Evolutionary conservation across 23 tunicate species (phyloP).

Genomic region (Oikopleura vanhoeffeni): DNA sequence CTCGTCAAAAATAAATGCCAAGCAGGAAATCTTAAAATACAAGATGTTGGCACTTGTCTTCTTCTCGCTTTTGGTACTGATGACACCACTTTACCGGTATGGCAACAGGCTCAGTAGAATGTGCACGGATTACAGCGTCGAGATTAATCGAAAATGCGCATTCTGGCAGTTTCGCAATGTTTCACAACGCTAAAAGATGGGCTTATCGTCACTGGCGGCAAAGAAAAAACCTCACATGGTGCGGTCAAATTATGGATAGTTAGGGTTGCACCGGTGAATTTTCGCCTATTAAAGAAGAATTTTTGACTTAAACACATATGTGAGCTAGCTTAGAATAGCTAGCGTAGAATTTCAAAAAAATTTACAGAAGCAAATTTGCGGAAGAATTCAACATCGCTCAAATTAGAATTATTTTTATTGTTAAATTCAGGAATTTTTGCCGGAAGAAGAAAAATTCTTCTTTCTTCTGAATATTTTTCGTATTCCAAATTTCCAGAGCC

Average conservation of each 20-base stretch:
- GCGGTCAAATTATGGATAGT: background rate
- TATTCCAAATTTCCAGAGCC: too few relatives aligned
- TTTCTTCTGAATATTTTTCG: too few relatives aligned
- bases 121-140: slow-evolving; percentile 34
- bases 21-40: background rate
- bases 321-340: too few relatives aligned
- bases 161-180: slow-evolving; percentile 73
- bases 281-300: too few relatives aligned
- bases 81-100: slow-evolving; percentile 85
- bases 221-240: slow-evolving; percentile 32
- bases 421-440: too few relatives aligned
- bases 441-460: too few relatives aligned
- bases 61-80: slow-evolving; percentile 16
- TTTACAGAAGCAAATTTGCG: too few relatives aligned
- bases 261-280: too few relatives aligned
- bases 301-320: too few relatives aligned
- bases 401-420: too few relatives aligned
- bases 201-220: slow-evolving; percentile 85
- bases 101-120: slow-evolving; percentile 77
- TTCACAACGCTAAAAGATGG: slow-evolving; percentile 97
- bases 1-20: background rate
- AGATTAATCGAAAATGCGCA: slow-evolving; percentile 78
- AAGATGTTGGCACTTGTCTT: slow-evolving; percentile 10
- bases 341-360: too few relatives aligned
- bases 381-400: too few relatives aligned